Base-by-base conservation (phyloP, 1,140 invertebrate species). In the Camponotus vicinus region DNA sequence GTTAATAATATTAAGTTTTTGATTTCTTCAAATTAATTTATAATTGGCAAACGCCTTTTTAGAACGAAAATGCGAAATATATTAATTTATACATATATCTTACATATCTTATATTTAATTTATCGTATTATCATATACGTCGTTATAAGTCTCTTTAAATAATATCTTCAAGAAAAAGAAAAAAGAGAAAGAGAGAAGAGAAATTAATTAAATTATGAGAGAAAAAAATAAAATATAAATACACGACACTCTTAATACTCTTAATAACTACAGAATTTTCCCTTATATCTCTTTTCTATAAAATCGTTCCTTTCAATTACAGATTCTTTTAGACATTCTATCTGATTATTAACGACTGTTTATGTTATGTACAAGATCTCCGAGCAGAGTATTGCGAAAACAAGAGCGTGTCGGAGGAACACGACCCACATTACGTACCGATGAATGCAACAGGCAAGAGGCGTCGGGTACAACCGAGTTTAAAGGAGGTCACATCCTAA, bases 401-500 rank as follows among this genome's bases (percentile, higher is more conserved):
- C 40, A 55, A 71, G 67, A 82, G 67, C 34, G 49, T 42, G 40
- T 69, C 45, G 77, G 32, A 70, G 40, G 45, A 55, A 27, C 55
- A n/a, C 52, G 69, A 75, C 79, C 69, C 42, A 73, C 69, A 83
- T 75, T 21, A 27, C 59, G 66, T 40, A 11, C 52, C 67, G 69
- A 70, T 40, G 52, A 80, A 66, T 61, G 78, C 78, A 80, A 80
- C 78, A 80, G 79, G 69, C 71, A 11, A 59, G 32, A 37, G 70
- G 52, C 79, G 40, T 73, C 64, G 69, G 6, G 34, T 80, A 40
- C 77, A 55, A 27, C 67, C 79, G 69, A 75, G 79, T 73, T 83
- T 83, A 83, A 83, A 83, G 57, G 69, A 75, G 79, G 69, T 75
- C 69, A 8, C 49, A 45, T 83, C 67, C 79, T 83, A 45, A 75